These are phyloP conservation scores for Sinocyclocheilus anophthalmus DNA, from an alignment of 2,113 vertebrate genomes.

Conservation along the genomic window DNA sequence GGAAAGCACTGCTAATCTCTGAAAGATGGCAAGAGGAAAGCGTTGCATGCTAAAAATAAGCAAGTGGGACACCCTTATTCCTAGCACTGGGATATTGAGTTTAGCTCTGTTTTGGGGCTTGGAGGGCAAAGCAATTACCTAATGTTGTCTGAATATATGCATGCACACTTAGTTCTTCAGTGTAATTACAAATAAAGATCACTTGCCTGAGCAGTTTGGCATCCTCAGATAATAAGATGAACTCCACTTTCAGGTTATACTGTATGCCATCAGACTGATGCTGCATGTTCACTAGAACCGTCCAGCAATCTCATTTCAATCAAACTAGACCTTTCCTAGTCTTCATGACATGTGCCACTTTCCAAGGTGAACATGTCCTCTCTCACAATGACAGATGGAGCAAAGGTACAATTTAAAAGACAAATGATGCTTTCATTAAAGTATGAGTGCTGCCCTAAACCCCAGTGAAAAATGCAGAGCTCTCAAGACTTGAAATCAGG, in stretches of 20 bases:
- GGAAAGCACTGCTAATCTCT: neutral
- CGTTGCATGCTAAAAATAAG: conserved; percentile 23
- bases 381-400: conserved; percentile 41
- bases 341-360: neutral
- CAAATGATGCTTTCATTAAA: conserved; percentile 44
- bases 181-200: neutral
- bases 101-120: neutral
- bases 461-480: neutral
- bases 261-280: neutral
- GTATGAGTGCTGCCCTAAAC: conserved; percentile 4
- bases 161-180: conserved; percentile 7
- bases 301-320: neutral
- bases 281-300: neutral
- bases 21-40: conserved; percentile 18
- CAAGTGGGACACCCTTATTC: conserved; percentile 14
- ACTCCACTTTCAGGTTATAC: neutral
- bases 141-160: neutral
- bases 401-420: conserved; percentile 47
- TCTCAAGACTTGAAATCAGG: neutral
- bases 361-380: conserved; percentile 41
- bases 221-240: neutral
- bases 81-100: neutral
- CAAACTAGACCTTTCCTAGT: neutral
- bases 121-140: neutral
- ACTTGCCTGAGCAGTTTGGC: neutral